A percentile compares a stretch with the other conserved stretches of the same genome.
Conservation (phyloP, 2,888 invertebrate species). For the Microctonus brassicae region DNA sequence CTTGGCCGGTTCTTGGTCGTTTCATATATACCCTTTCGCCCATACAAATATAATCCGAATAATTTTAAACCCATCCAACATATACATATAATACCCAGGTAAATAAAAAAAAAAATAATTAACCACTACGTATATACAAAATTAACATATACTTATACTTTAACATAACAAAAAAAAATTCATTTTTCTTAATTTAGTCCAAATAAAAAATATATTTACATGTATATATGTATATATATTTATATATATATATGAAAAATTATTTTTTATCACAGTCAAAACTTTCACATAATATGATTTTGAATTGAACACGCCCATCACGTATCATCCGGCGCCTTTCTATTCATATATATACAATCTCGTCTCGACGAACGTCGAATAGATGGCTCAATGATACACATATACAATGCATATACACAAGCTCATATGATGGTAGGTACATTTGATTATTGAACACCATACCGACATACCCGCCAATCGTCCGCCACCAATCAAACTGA, state of each 20-base stretch:
- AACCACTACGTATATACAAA: too few relatives aligned
- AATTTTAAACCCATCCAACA: too few relatives aligned
- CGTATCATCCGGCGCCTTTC: constrained; percentile 61
- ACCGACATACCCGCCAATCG: not conserved
- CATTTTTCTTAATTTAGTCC: not conserved
- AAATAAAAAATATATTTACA: constrained; percentile 5
- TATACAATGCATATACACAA: constrained; percentile 19
- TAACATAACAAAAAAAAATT: too few relatives aligned
- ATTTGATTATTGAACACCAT: constrained; percentile 61
- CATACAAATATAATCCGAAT: not conserved
- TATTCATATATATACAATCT: constrained; percentile 56
- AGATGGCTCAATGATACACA: constrained; percentile 11
- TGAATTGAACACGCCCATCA: constrained; percentile 63
- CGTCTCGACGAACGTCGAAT: constrained; percentile 5
- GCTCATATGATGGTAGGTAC: constrained; percentile 43
- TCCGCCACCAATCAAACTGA: not conserved
- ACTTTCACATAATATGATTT: constrained; percentile 60
- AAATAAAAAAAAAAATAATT: too few relatives aligned
- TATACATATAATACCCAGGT: too few relatives aligned
- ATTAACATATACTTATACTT: too few relatives aligned
- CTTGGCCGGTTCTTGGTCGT: constrained; percentile 8
- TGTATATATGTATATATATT: constrained; percentile 2
- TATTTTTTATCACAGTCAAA: constrained; percentile 14
- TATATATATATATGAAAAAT: too few relatives aligned
- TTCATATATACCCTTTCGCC: not conserved